Conservation (phyloP, 1,140 invertebrate species). For the Megalonaias nervosa region DNA sequence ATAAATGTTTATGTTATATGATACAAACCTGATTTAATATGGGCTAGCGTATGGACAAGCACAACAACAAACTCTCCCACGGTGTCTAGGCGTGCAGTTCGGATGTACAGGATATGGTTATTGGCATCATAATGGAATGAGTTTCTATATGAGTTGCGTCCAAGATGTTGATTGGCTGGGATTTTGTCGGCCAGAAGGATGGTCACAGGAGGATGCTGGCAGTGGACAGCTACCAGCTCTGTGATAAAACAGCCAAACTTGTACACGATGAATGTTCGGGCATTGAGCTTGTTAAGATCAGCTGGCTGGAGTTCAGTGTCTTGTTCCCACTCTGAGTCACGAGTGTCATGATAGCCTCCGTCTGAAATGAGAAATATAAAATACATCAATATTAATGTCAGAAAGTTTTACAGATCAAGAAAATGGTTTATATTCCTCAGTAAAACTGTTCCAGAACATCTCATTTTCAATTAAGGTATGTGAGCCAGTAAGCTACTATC, state of each 20-base stretch:
- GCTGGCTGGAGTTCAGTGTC: constrained; percentile 62
- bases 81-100: constrained; percentile 58
- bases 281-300: constrained; percentile 63
- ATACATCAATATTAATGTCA: too few species aligned
- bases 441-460: too few species aligned
- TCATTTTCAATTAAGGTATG: too few species aligned
- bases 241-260: constrained; percentile 66
- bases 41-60: constrained; percentile 63
- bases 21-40: constrained; percentile 65
- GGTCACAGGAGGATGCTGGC: constrained; percentile 61
- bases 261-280: constrained; percentile 66
- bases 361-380: constrained; percentile 41
- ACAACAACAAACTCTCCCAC: constrained; percentile 67
- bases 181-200: constrained; percentile 65
- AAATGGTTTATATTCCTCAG: too few species aligned
- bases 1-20: neutral
- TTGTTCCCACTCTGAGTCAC: constrained; percentile 59
- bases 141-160: constrained; percentile 63
- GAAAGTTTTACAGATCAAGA: too few species aligned
- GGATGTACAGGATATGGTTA: constrained; percentile 65
- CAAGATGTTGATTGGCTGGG: constrained; percentile 58
- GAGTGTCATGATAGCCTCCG: constrained; percentile 57
- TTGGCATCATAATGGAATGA: constrained; percentile 69
- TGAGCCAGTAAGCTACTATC: too few species aligned
- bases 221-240: constrained; percentile 55